Base-by-base conservation (phyloP, 2,113 vertebrate genomes). In the Apodemus speciosus region DNA sequence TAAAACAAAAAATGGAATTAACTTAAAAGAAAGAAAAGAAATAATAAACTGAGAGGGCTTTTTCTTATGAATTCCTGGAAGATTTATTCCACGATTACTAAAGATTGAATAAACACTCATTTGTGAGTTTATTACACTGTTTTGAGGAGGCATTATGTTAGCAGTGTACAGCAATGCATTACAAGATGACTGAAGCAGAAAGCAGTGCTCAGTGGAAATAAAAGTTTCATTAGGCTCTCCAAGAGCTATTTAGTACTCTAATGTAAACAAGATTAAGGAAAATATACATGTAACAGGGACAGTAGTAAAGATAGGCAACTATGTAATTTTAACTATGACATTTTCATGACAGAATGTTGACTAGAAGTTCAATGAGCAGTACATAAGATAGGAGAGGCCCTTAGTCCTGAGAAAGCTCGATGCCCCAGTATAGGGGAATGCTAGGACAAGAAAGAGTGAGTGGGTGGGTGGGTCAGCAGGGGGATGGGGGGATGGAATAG, bases 121-220 rank as follows among this genome's bases (percentile, higher is more conserved):
- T 96, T 96, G 25, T 91, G 80, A 73, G 68, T 81, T 38, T 93
- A 51, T 88, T 88, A 79, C 40, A 76, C 83, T 92, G 60, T 71
- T 80, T 88, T 79, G 91, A 77, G 91, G 40, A 93, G 85, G 96
- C 64, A 94, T 97, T 96, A 93, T 13, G 35, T 97, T 94, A 94
- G 92, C 60, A 89, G 18, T 9, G 18, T 88, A 95, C 56, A 4
- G 87, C 49, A 73, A 58, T 77, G 68, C 62, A 71, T 96, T 93
- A 15, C 38, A 89, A 58, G 64, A 95, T 93, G 90, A 11, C 76
- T 9, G 1, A 90, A n/a, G 11, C 11, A 90, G 53, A 75, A 91
- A 97, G 72, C 53, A 93, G 85, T 0, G n/a, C 38, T 92, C 75
- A 46, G 40, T 96, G 95, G 4, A 80, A 97, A 94, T 87, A 14